Base-by-base conservation (phyloP, 2,888 invertebrate species). In the Caenorhabditis japonica region DNA sequence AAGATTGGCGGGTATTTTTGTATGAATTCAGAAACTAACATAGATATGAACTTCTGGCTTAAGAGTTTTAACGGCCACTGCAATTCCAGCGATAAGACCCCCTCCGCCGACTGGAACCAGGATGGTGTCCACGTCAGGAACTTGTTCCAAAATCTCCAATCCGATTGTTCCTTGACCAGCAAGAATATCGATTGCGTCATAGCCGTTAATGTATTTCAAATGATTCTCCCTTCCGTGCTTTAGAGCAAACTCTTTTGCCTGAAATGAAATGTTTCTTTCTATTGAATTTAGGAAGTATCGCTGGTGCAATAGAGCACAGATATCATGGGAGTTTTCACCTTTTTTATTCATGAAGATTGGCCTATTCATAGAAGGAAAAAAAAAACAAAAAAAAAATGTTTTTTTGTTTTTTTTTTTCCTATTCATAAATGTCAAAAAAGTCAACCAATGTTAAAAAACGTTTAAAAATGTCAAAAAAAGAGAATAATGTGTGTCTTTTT, bases 81-180 rank as follows among this genome's bases (percentile, higher is more conserved):
- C 94, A 12, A 94, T 92, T 0, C 96, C 96, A 0, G 96, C 95
- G 56, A 97, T 91, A 1, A 96, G 90, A 0, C 96, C 96, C 1
- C 93, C 94, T n/a, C 95, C 96, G 0, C 96, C 96, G 0, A 95
- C 93, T 0, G 96, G 96, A 15, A 97, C 92, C 19, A 97, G 90
- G 27, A 95, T 92, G 0, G 95, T 95, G 88, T 96, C 94, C 13
- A 94, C 91, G 64, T 93, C 91, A 0, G 92, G 13, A 2, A 80
- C 81, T 88, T 96, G 94, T 85, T 95, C 94, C 23, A 94, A 88
- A 69, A 96, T 94, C 90, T 96, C 96, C 83, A 97, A 89, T 0
- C 94, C 96, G 85, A 95, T 91, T 0, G 96, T 96, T 10, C 96
- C 96, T 88, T 95, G 95, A 0, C 96, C 96, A 0, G 95, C 94